Evolutionary conservation across 2,797 vertebrate genomes (phyloP).

Genomic region (Allobates femoralis): DNA sequence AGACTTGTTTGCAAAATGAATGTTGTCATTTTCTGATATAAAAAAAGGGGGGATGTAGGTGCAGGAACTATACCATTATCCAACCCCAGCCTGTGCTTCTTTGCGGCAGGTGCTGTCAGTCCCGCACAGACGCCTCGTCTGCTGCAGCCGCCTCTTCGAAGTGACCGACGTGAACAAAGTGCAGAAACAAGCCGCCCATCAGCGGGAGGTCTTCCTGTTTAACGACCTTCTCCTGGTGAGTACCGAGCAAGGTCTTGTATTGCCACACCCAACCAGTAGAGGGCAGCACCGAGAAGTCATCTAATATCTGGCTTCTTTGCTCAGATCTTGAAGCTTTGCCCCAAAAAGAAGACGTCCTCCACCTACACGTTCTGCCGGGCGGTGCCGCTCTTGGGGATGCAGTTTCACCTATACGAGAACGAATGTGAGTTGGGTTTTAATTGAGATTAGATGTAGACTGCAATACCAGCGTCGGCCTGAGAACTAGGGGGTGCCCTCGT

Average conservation of each 20-base stretch:
- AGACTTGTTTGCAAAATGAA: not conserved
- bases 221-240: conserved; percentile 97
- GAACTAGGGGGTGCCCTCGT: too few relatives aligned
- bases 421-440: conserved; percentile 84
- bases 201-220: conserved; percentile 98
- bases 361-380: conserved; percentile 98
- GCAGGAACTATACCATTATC: not conserved
- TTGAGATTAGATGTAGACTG: not conserved
- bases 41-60: not conserved
- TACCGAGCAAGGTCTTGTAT: not conserved
- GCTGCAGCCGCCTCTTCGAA: conserved; percentile 97
- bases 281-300: not conserved
- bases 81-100: not conserved
- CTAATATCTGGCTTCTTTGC: not conserved
- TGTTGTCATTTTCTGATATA: not conserved
- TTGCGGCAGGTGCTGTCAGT: conserved; percentile 88
- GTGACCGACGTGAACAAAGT: conserved; percentile 95
- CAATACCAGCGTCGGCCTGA: not conserved
- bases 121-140: conserved; percentile 95
- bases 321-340: conserved; percentile 96
- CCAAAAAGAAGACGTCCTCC: conserved; percentile 96
- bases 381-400: conserved; percentile 93
- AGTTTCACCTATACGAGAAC: conserved; percentile 97
- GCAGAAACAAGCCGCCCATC: conserved; percentile 95
- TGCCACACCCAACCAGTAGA: not conserved